Conservation (phyloP, 2,113 vertebrate genomes). For the Zosterops japonicus region DNA sequence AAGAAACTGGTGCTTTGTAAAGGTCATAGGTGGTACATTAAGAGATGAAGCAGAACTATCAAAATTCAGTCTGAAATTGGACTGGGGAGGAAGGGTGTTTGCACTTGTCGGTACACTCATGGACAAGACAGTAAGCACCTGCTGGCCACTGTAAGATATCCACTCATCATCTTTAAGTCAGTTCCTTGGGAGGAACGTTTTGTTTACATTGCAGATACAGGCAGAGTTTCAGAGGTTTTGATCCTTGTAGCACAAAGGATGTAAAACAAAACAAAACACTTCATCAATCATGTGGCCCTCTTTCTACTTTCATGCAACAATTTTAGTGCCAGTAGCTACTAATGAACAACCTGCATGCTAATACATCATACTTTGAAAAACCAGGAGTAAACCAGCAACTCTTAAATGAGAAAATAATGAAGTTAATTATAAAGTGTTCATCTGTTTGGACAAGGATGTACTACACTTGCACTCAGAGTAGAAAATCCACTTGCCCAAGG, state of each 20-base stretch:
- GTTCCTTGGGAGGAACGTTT: not conserved
- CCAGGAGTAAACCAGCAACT: not conserved
- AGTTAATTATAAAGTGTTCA: not conserved
- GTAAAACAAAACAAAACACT: not conserved
- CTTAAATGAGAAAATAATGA: not conserved
- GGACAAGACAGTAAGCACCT: not conserved
- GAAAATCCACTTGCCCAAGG: slow-evolving; percentile 5
- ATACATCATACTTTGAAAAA: not conserved
- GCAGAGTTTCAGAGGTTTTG: not conserved
- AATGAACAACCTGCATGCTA: not conserved
- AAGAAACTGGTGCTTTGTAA: not conserved
- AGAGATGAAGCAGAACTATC: not conserved
- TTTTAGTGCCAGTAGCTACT: not conserved
- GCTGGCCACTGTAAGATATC: not conserved
- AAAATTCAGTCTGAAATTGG: not conserved
- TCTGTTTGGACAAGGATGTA: not conserved
- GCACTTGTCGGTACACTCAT: not conserved
- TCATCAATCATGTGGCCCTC: not conserved
- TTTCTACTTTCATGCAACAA: not conserved
- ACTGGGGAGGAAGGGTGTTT: too few relatives aligned
- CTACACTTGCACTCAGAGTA: not conserved
- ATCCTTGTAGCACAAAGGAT: not conserved
- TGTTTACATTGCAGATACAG: not conserved
- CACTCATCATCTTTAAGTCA: not conserved
- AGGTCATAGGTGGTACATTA: not conserved